Percentiles rank a stretch among this genome's conserved stretches.
phyloP scores from a whole-genome alignment of 2,888 invertebrate species.

The Pachycephus smyrnensis region DNA sequence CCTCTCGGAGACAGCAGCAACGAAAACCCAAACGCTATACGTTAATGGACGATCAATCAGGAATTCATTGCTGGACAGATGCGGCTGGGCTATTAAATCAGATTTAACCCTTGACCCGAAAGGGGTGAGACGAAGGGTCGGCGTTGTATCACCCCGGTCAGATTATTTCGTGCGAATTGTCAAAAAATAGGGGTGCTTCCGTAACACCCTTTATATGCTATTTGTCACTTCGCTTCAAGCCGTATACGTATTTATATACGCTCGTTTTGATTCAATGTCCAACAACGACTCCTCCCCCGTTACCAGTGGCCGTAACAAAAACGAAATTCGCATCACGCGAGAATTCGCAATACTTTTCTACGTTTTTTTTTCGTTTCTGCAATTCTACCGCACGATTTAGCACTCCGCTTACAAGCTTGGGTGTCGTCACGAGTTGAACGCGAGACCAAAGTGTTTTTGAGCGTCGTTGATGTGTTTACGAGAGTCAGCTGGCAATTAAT shows the following conservation, averaged over 20 bases:
- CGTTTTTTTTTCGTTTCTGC: neutral
- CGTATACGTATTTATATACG: neutral
- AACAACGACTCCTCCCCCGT: neutral
- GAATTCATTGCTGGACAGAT: slow-evolving; percentile 39
- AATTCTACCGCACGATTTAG: neutral
- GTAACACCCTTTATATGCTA: neutral
- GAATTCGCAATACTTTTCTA: neutral
- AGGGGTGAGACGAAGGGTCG: neutral
- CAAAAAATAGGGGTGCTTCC: neutral
- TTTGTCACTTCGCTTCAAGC: neutral
- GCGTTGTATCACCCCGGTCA: neutral
- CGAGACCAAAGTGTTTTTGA: slow-evolving; percentile 37
- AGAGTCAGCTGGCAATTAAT: slow-evolving; percentile 57
- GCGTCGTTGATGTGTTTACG: slow-evolving; percentile 46
- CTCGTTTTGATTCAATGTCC: neutral
- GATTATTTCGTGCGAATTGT: neutral
- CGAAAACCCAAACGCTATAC: slow-evolving; percentile 45
- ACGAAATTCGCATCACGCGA: neutral
- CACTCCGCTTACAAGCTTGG: neutral
- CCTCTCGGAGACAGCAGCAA: slow-evolving; percentile 26
- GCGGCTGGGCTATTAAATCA: neutral
- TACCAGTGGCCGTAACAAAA: neutral
- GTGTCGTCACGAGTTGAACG: slow-evolving; percentile 17
- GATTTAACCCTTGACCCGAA: neutral
- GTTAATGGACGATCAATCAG: slow-evolving; percentile 54